Conservation (phyloP, 2,797 vertebrate genomes). For the Acanthis flammea region DNA sequence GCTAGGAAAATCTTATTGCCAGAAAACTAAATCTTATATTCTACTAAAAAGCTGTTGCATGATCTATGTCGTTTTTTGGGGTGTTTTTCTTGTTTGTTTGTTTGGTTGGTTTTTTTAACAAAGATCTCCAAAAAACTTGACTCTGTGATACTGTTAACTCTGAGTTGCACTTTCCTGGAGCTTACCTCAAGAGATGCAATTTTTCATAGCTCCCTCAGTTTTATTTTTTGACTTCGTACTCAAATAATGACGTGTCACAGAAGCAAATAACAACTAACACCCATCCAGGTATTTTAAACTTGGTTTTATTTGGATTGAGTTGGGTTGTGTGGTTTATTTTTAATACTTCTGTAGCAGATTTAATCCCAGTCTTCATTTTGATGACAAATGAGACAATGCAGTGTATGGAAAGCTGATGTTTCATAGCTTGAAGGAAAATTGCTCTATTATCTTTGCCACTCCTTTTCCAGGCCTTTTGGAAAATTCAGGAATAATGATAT, state of each 20-base stretch:
- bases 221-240: background rate
- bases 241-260: background rate
- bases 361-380: background rate
- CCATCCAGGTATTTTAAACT: background rate
- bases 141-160: background rate
- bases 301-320: fast-evolving
- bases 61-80: too few species aligned
- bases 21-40: background rate
- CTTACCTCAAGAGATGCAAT: background rate
- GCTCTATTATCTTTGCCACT: background rate
- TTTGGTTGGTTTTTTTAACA: background rate
- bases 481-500: background rate
- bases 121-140: fast-evolving
- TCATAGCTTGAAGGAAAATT: background rate
- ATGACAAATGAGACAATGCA: background rate
- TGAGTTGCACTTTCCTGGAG: background rate
- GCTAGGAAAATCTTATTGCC: background rate
- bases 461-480: background rate
- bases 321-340: background rate
- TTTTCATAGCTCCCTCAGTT: background rate
- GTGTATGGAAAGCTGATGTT: background rate
- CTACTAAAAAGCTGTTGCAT: background rate
- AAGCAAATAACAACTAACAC: background rate
- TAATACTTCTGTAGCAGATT: background rate
- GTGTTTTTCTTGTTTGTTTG: fast-evolving